Evolutionary conservation across 1,140 invertebrate species (phyloP).

Genomic region (Drosophila sechellia): DNA sequence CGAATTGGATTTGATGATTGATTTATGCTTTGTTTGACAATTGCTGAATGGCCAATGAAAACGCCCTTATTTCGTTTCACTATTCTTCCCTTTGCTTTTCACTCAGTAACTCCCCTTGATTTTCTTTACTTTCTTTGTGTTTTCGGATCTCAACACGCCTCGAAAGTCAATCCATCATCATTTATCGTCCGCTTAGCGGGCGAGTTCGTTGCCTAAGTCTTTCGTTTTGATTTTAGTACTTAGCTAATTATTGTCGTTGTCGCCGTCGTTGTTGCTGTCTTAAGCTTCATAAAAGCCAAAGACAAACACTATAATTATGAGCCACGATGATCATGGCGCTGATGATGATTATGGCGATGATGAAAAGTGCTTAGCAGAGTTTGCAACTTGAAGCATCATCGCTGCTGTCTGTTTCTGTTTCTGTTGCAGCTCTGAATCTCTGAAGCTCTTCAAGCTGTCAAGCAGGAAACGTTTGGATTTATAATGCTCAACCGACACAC

Average conservation of each 20-base stretch:
- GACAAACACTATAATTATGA: conserved; percentile 78
- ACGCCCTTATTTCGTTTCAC: conserved; percentile 39
- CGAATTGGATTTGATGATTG: conserved; percentile 24
- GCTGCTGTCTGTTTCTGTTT: conserved; percentile 40
- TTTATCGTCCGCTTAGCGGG: conserved; percentile 42
- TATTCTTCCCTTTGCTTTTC: conserved; percentile 10
- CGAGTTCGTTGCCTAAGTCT: conserved; percentile 78
- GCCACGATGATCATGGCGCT: conserved; percentile 45
- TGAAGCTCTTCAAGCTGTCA: conserved; percentile 76
- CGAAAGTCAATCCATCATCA: conserved; percentile 62
- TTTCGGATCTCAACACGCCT: conserved; percentile 20
- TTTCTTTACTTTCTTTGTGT: conserved; percentile 23
- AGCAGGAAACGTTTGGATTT: conserved; percentile 82
- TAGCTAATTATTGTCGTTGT: conserved; percentile 78
- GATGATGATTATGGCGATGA: conserved; percentile 44
- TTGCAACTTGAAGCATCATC: conserved; percentile 77
- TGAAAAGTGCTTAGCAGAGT: conserved; percentile 47
- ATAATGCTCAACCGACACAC: conserved; percentile 54
- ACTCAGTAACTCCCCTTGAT: conserved; percentile 3
- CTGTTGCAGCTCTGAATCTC: conserved; percentile 59
- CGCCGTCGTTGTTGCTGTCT: conserved; percentile 41
- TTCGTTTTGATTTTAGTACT: conserved; percentile 77
- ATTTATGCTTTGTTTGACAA: conserved; percentile 44
- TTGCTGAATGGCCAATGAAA: conserved; percentile 33
- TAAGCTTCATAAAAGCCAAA: conserved; percentile 65